Evolutionary conservation across 2,888 invertebrate species (phyloP).

Genomic region (Tubulanus polymorphus): DNA sequence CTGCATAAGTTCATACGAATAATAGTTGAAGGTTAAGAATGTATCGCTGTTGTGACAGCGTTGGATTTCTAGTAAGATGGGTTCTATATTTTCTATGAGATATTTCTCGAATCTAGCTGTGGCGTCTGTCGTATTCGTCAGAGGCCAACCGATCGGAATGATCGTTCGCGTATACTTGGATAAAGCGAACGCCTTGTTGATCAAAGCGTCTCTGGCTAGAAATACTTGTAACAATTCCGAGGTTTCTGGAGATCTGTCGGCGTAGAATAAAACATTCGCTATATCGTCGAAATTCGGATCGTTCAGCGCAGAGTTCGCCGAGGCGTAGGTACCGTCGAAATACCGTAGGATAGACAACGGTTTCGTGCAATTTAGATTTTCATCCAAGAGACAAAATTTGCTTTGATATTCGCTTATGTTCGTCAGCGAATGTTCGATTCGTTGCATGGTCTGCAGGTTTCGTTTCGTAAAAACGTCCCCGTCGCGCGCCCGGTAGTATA

Average conservation of each 20-base stretch:
- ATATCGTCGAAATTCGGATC: constrained; percentile 13
- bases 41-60: no score
- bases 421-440: not conserved
- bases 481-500: not conserved
- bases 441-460: not conserved
- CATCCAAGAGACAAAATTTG: not conserved
- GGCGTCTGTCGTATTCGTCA: no score
- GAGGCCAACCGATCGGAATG: constrained; percentile 14
- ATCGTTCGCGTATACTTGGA: constrained; percentile 7
- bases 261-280: constrained; percentile 5
- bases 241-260: constrained; percentile 6
- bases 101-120: no score
- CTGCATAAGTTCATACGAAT: constrained; percentile 1
- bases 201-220: constrained; percentile 11
- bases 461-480: not conserved
- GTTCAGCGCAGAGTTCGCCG: constrained; percentile 11
- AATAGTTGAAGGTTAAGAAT: no score
- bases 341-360: constrained; percentile 27
- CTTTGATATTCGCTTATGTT: not conserved
- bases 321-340: constrained; percentile 31
- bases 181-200: constrained; percentile 2
- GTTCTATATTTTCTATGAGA: no score
- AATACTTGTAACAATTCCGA: constrained; percentile 8
- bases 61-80: no score
- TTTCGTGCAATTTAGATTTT: constrained; percentile 17